Base-by-base conservation (phyloP, 2,888 invertebrate genomes). In the Osedax frankpressi region DNA sequence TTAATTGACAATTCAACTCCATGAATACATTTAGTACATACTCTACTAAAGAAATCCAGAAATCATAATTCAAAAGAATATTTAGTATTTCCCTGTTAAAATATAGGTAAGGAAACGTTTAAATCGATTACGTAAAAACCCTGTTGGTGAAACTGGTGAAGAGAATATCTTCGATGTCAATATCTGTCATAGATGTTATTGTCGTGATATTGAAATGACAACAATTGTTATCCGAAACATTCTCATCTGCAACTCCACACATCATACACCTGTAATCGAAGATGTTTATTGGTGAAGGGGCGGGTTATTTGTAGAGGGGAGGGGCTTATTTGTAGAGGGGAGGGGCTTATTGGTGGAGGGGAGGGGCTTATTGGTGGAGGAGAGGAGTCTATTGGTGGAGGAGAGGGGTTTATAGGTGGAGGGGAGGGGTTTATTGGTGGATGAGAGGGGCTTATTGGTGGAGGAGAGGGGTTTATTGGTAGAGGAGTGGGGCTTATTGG, bases 151-250 rank as follows among this genome's bases (percentile, higher is more conserved):
- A 93, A 3, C 91, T 91, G 30, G 91, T 91, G 83, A 91, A 92
- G 75, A 93, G 87, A 79, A 94, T 89, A 83, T 93, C 92, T 78
- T 91, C 90, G 68, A 90, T 89, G 0, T 88, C 85, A 11, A 92
- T 83, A 77, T 89, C 88, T 0, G 92, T 91, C 80, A 91, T 88
- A 81, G 90, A 89, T 82, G 90, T 90, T 75, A 94, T 89, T 19
- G 92, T 92, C 2, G 92, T 91, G 74, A 91, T 89, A 84, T 92
- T 89, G 85, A 93, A 94, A 80, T 90, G 86, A 83, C 93, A 94
- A 84, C 92, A 92, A 85, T 94, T 93, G 86, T 94, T 94, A 76
- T 91, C 90, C n/a, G 63, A 25, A 14, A 72, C 30, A 65, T 71
- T 44, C 6, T 44, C 44, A 44, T 44, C 44, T 11, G 44, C 6